phyloP scores from a whole-genome alignment of 1,140 invertebrate species.

The Belonocnema kinseyi region DNA sequence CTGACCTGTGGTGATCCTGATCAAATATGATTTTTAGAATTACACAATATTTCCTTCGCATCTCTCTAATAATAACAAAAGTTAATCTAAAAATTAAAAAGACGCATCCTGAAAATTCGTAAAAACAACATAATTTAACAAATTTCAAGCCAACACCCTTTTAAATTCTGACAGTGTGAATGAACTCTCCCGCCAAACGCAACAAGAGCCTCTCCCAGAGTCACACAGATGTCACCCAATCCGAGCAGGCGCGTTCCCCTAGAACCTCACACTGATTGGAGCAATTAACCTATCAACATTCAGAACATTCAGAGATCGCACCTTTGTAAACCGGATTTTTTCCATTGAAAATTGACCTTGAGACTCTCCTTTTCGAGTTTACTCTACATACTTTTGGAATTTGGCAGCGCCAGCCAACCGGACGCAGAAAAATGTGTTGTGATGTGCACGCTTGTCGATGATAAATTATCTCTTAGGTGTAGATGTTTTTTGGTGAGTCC shows the following conservation, averaged over 20 bases:
- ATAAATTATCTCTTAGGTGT: constrained; percentile 47
- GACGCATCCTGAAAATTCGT: background rate
- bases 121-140: background rate
- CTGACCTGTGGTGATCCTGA: too few relatives aligned
- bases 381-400: background rate
- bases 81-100: too few relatives aligned
- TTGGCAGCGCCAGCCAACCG: constrained; percentile 23
- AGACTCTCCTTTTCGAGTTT: constrained; percentile 6
- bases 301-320: background rate
- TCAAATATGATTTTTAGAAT: too few relatives aligned
- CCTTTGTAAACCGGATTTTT: background rate
- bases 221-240: background rate
- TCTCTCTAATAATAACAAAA: too few relatives aligned
- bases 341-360: background rate
- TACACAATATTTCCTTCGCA: too few relatives aligned
- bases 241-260: background rate
- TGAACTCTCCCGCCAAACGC: background rate
- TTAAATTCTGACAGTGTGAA: constrained; percentile 8
- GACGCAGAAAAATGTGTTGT: constrained; percentile 47
- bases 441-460: constrained; percentile 57
- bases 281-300: too few relatives aligned
- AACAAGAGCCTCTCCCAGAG: background rate
- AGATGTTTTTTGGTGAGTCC: constrained; percentile 51
- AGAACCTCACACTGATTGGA: background rate
- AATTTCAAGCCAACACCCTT: background rate